Conservation (phyloP, 2,888 invertebrate species). For the Augochlorella aurata region DNA sequence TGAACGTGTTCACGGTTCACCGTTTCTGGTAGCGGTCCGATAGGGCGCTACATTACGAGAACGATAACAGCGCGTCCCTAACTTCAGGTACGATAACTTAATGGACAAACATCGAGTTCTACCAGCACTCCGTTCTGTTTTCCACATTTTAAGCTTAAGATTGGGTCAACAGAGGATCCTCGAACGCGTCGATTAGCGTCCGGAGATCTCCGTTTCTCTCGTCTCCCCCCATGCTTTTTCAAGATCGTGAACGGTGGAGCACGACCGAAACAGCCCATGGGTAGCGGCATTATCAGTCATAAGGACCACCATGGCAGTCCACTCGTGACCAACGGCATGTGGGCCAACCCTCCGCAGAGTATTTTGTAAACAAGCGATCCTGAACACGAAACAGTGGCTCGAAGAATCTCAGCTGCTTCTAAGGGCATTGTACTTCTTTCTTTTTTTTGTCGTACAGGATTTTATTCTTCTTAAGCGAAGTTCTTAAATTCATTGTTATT, state of each 20-base stretch:
- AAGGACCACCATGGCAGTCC: constrained; percentile 62
- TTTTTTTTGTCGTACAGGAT: neutral
- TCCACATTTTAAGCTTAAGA: constrained; percentile 8
- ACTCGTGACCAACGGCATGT: constrained; percentile 50
- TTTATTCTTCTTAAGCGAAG: neutral
- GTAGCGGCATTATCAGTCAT: constrained; percentile 63
- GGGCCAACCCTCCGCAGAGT: constrained; percentile 49
- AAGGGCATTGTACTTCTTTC: neutral
- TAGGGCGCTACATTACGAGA: neutral
- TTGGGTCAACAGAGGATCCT: constrained; percentile 38
- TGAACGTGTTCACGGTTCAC: constrained; percentile 19
- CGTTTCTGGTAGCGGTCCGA: constrained; percentile 7
- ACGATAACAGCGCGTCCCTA: constrained; percentile 31
- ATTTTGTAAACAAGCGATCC: constrained; percentile 71
- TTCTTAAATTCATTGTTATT: neutral
- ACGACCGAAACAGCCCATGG: constrained; percentile 51
- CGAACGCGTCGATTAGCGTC: constrained; percentile 34
- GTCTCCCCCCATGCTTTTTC: constrained; percentile 5
- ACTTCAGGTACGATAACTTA: constrained; percentile 37
- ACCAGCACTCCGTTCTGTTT: neutral
- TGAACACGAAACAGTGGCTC: constrained; percentile 45
- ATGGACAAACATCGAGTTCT: constrained; percentile 32
- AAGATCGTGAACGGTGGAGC: constrained; percentile 41
- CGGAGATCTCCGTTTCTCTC: constrained; percentile 36
- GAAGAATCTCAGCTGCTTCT: neutral